Evolutionary conservation across 92 coral and sea anemone species (phyloP).

Genomic region (Zoanthus gigantus): DNA sequence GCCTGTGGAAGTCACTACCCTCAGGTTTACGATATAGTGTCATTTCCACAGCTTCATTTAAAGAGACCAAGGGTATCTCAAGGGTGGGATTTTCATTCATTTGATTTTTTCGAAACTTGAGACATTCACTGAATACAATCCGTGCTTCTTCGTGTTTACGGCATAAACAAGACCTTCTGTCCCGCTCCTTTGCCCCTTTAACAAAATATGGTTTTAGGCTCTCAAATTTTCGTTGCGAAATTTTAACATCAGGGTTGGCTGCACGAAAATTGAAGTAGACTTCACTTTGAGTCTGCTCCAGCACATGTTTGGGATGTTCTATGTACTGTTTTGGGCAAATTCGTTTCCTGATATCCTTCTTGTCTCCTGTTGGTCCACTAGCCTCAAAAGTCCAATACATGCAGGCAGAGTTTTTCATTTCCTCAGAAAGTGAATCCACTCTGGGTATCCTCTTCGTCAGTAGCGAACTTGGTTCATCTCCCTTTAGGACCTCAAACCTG

Average conservation of each 20-base stretch:
- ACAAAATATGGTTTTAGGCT: constrained; percentile 56
- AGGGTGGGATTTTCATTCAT: constrained; percentile 17
- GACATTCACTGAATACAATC: constrained; percentile 46
- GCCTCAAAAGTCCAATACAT: constrained; percentile 34
- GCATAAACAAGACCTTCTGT: constrained; percentile 61
- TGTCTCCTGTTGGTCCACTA: constrained; percentile 64
- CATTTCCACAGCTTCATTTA: constrained; percentile 25
- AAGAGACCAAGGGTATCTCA: not conserved
- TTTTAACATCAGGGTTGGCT: constrained; percentile 48
- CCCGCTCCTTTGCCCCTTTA: constrained; percentile 49
- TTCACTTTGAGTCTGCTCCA: constrained; percentile 30
- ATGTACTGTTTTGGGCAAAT: constrained; percentile 39
- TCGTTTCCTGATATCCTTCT: constrained; percentile 53
- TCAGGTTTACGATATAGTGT: constrained; percentile 60
- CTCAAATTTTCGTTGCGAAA: constrained; percentile 59
- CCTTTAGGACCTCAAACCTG: constrained; percentile 52
- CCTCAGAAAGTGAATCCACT: constrained; percentile 35
- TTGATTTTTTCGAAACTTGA: constrained; percentile 55
- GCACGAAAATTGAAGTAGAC: constrained; percentile 46
- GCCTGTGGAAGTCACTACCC: constrained; percentile 53
- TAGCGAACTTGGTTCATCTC: constrained; percentile 51
- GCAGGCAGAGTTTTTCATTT: constrained; percentile 37
- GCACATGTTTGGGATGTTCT: constrained; percentile 61
- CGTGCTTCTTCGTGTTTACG: constrained; percentile 60
- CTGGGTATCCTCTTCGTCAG: constrained; percentile 48